These are phyloP conservation scores for Drosophila ironensis DNA, from an alignment of 1,140 invertebrate species.

Conservation along the genomic window DNA sequence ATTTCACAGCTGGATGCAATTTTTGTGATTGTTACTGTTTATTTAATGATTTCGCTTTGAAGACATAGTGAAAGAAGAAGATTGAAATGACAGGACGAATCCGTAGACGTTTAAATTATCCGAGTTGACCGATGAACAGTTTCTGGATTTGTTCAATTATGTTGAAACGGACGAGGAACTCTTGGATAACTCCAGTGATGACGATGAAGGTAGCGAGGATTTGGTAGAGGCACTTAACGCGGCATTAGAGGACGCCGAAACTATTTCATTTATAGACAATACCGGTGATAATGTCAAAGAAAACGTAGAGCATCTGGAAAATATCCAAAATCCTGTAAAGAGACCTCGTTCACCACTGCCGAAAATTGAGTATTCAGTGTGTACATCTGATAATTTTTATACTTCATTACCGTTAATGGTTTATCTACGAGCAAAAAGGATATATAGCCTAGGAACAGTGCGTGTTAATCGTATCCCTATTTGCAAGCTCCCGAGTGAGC, in stretches of 20 bases:
- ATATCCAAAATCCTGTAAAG: constrained; percentile 1
- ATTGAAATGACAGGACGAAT: no score
- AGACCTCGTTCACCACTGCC: constrained; percentile 1
- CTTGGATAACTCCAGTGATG: not conserved
- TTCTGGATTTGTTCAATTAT: no score
- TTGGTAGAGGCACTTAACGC: not conserved
- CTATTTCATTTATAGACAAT: not conserved
- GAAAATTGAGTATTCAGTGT: no score
- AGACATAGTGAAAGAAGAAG: no score
- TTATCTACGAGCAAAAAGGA: constrained; percentile 1
- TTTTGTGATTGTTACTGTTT: no score
- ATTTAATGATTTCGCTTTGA: no score
- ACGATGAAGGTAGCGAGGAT: not conserved
- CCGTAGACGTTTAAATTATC: no score
- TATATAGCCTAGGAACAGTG: constrained; percentile 4
- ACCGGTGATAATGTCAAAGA: not conserved
- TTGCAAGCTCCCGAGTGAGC: constrained; percentile 1
- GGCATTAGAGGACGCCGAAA: not conserved
- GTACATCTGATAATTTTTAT: constrained; percentile 7
- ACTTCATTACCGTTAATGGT: constrained; percentile 7
- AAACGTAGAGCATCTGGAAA: not conserved
- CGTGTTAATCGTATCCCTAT: constrained; percentile 4
- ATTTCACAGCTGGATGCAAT: no score
- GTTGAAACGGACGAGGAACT: not conserved
- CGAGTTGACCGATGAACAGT: no score